Conservation (phyloP, 92 coral and sea anemone genomes). For the Bergia sp. region DNA sequence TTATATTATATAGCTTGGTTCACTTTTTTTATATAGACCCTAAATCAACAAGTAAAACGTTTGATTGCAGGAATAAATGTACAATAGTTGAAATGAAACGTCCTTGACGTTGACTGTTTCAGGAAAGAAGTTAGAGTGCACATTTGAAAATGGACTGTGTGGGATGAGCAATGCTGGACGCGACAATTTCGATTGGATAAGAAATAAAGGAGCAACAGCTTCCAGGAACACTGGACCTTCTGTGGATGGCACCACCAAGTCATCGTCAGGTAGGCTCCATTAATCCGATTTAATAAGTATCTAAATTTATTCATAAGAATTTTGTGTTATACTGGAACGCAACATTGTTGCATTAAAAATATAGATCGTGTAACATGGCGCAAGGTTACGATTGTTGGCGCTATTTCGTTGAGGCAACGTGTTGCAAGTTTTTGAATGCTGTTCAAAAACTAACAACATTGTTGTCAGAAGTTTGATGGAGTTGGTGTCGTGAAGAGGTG, state of each 20-base stretch:
- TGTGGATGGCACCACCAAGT: not conserved
- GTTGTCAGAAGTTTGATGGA: too few species aligned
- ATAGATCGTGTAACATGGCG: too few species aligned
- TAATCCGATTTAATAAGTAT: too few species aligned
- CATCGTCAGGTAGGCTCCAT: not conserved
- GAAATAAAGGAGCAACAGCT: not conserved
- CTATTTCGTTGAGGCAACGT: too few species aligned
- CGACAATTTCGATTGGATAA: slow-evolving; percentile 33
- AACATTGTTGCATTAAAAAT: too few species aligned
- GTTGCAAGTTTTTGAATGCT: too few species aligned
- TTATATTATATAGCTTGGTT: not conserved
- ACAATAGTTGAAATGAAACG: not conserved
- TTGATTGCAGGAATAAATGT: not conserved
- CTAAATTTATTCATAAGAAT: too few species aligned
- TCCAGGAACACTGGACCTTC: not conserved
- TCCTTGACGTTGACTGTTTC: too few species aligned
- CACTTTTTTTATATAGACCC: not conserved
- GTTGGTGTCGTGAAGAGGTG: too few species aligned
- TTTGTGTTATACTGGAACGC: too few species aligned
- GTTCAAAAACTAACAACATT: too few species aligned
- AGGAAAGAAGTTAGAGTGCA: slow-evolving; percentile 32
- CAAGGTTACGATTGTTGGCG: too few species aligned
- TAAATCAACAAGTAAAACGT: not conserved
- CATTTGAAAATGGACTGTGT: slow-evolving; percentile 31
- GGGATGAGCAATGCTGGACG: slow-evolving; percentile 26